Evolutionary conservation across 2,797 vertebrate genomes (phyloP), one percentile per base, ranked within the genome.

Genomic region (Acropternis orthonyx): DNA sequence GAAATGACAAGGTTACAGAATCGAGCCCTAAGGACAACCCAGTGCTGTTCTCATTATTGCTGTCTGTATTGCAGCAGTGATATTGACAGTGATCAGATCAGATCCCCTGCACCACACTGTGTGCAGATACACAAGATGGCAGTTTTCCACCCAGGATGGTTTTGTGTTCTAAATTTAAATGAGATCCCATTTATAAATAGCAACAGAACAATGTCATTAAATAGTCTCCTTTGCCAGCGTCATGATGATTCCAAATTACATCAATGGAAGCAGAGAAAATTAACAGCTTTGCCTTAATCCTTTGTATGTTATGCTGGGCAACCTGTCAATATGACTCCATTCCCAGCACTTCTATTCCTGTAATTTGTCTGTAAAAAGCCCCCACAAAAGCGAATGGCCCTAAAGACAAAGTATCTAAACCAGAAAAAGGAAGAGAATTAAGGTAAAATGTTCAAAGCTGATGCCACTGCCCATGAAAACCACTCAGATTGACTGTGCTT

Each of bases 121-220:
- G 0, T 84, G 67, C 1, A 1, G 49, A 78, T 81, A 66, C 95
- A 76, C 73, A 55, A 90, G 93, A 88, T 82, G 91, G 81, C 88
- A 95, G 44, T 82, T 97, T 96, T 89, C 72, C 61, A 89, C 56
- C 22, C 67, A 79, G 90, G 68, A 93, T 94, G 63, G 34, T 46
- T 94, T 79, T 82, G 52, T 87, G 75, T 54, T 94, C 88, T 91
- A 95, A 92, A 95, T 94, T 94, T 93, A 92, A 93, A 91, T 26
- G 27, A 91, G 77, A 85, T 79, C 59, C 36, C 56, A 20, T 83
- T 82, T 95, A 95, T 94, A 94, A 96, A 96, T 94, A 96, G 94
- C 81, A 80, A 85, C 30, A 91, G 86, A 93, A 94, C 85, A 95
- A 96, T 94, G 74, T 61, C 1, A 78, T 86, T 95, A 93, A 96